These are phyloP conservation scores for Alcedo atthis DNA, from an alignment of 2,797 vertebrate species.

Conservation along the genomic window DNA sequence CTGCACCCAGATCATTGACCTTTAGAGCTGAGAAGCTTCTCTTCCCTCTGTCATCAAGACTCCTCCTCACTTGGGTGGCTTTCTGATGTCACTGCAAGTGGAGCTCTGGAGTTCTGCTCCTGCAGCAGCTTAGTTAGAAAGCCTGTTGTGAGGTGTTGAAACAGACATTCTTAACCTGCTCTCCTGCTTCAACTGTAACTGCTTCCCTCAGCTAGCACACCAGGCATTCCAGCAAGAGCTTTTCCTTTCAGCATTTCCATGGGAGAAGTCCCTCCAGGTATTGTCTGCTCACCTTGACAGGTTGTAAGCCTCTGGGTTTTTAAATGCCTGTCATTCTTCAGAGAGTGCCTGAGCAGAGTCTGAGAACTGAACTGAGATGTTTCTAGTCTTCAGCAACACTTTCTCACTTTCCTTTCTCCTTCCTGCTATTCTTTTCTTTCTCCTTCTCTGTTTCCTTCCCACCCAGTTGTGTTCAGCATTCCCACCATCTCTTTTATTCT, in stretches of 20 bases:
- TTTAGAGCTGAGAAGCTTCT: background rate
- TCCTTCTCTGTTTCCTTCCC: background rate
- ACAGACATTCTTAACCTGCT: background rate
- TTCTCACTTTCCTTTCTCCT: background rate
- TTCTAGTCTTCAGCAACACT: background rate
- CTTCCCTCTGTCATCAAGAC: background rate
- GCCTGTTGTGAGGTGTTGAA: background rate
- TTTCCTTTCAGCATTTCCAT: background rate
- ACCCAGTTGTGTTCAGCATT: background rate
- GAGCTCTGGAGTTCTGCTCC: background rate
- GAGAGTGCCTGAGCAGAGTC: background rate
- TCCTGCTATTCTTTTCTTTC: background rate
- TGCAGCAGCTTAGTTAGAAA: background rate
- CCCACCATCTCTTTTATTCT: background rate
- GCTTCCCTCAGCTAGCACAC: background rate
- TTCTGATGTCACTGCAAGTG: background rate
- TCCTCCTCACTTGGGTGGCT: background rate
- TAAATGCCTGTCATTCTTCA: background rate
- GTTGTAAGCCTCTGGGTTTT: background rate
- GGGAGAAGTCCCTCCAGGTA: background rate
- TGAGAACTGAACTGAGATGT: background rate
- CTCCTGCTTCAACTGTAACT: background rate
- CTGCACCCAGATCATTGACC: background rate
- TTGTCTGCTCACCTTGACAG: background rate
- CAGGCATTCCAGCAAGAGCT: background rate